phyloP scores from a whole-genome alignment of 2,888 invertebrate species.

The Erebia palarica region DNA sequence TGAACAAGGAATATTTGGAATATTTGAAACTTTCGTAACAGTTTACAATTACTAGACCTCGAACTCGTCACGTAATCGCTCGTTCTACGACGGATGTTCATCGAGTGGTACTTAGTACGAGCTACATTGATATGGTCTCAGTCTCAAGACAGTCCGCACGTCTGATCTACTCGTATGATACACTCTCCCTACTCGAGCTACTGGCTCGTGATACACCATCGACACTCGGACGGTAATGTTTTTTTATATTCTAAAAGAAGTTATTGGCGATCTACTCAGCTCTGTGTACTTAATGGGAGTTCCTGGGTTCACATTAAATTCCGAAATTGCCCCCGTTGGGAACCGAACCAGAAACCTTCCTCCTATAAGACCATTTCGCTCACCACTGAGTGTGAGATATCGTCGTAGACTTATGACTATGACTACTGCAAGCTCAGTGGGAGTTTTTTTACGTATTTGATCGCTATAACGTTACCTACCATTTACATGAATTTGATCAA shows the following conservation, averaged over 20 bases:
- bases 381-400: too few species aligned
- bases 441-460: too few species aligned
- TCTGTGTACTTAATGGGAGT: too few species aligned
- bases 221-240: conserved; percentile 46
- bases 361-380: too few species aligned
- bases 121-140: conserved; percentile 81
- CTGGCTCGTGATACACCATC: conserved; percentile 68
- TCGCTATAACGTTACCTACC: too few species aligned
- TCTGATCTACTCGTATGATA: conserved; percentile 69
- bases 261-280: too few species aligned
- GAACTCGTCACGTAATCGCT: conserved; percentile 55
- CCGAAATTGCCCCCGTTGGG: too few species aligned
- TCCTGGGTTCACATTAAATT: too few species aligned
- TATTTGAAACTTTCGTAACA: conserved; percentile 60
- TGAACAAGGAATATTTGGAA: conserved; percentile 69
- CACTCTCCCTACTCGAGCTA: conserved; percentile 78
- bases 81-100: conserved; percentile 76
- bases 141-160: conserved; percentile 80
- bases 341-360: too few species aligned
- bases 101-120: conserved; percentile 61
- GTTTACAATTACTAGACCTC: conserved; percentile 51
- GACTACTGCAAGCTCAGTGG: not conserved
- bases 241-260: too few species aligned
- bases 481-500: too few species aligned
- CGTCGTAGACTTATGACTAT: not conserved